Conservation (phyloP, 2,113 vertebrate genomes). For the Clarias macrocephalus region DNA sequence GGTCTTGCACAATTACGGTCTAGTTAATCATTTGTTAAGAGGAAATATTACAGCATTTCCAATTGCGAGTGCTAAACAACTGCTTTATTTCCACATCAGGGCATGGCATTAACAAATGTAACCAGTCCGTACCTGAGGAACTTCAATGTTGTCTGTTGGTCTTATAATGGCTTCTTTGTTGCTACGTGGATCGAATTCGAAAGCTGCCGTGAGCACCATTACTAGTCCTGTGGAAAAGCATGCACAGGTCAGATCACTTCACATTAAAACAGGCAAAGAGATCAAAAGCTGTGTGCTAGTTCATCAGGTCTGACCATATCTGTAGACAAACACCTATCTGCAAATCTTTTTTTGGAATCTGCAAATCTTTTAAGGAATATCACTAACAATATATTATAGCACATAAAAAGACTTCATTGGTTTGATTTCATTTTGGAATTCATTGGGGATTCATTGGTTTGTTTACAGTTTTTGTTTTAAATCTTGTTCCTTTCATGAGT, state of each 20-base stretch:
- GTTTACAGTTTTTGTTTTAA: not conserved
- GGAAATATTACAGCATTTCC: no score
- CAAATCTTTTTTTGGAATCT: not conserved
- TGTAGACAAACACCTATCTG: not conserved
- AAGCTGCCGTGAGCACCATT: constrained; percentile 95
- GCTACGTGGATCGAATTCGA: constrained; percentile 96
- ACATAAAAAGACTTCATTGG: not conserved
- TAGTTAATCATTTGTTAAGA: no score
- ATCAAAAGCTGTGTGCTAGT: not conserved
- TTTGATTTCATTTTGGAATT: no score
- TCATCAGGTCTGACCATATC: not conserved
- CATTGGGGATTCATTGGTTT: no score
- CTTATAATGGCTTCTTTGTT: constrained; percentile 97
- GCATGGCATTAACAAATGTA: not conserved
- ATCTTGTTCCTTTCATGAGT: not conserved
- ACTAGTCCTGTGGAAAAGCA: constrained; percentile 78
- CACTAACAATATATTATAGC: not conserved
- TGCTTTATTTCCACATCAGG: not conserved
- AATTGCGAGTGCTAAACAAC: not conserved
- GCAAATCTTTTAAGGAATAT: not conserved
- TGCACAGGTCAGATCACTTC: not conserved
- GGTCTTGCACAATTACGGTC: no score
- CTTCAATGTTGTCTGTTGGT: constrained; percentile 93
- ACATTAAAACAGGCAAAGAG: not conserved
- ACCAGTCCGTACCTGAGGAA: constrained; percentile 84